These are phyloP conservation scores for Drosophila nebulosa DNA, from an alignment of 1,140 invertebrate genomes.

Conservation along the genomic window DNA sequence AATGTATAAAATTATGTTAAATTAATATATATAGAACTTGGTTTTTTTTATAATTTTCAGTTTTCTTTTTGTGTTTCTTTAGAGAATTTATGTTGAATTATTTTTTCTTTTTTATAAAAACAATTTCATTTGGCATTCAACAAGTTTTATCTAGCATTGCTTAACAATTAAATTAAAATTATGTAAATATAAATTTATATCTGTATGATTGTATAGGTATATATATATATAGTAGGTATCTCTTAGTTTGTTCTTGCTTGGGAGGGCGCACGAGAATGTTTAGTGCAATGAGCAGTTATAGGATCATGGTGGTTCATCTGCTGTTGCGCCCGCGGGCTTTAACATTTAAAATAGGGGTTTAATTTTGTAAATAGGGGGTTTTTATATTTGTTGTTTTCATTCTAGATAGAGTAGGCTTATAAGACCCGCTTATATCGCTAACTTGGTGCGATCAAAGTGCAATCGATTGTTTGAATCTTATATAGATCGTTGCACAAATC, in stretches of 20 bases:
- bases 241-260: conserved; percentile 66
- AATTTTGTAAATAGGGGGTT: conserved; percentile 9
- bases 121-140: conserved; percentile 74
- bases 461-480: background rate
- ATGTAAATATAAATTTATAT: conserved; percentile 21
- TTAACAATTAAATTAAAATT: conserved; percentile 7
- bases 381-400: conserved; percentile 9
- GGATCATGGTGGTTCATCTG: conserved; percentile 10
- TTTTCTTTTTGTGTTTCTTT: conserved; percentile 23
- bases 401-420: conserved; percentile 64
- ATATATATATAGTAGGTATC: conserved; percentile 48
- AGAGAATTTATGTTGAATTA: conserved; percentile 57
- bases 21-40: conserved; percentile 27
- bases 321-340: conserved; percentile 34
- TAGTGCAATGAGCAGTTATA: conserved; percentile 33
- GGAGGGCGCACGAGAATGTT: conserved; percentile 7
- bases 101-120: conserved; percentile 28
- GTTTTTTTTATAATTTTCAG: conserved; percentile 32
- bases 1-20: conserved; percentile 38
- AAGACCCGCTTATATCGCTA: conserved; percentile 78
- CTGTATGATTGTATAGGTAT: conserved; percentile 11
- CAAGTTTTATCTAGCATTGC: conserved; percentile 68
- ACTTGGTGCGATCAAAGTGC: conserved; percentile 58
- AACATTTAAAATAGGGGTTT: conserved; percentile 17
- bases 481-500: conserved; percentile 17